Conservation (phyloP, 2,113 vertebrate genomes). For the Jaculus jaculus region DNA sequence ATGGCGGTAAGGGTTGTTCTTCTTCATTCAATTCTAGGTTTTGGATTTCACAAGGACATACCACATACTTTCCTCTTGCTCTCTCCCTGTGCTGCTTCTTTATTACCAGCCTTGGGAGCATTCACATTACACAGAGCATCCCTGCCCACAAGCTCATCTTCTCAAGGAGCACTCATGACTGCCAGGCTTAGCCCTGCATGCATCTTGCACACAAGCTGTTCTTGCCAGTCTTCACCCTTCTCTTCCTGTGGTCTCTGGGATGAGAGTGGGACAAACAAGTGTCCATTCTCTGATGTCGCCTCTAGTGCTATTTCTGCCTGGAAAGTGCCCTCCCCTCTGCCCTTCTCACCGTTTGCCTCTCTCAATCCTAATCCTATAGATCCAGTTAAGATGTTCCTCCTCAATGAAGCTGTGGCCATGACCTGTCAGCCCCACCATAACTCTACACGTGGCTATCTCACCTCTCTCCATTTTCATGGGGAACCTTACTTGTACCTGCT, state of each 20-base stretch:
- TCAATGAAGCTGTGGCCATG: not conserved
- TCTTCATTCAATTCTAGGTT: not conserved
- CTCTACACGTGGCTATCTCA: not conserved
- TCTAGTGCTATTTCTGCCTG: not conserved
- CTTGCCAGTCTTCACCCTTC: not conserved
- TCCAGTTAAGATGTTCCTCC: not conserved
- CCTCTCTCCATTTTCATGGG: not conserved
- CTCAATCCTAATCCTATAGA: not conserved
- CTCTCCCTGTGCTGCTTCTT: not conserved
- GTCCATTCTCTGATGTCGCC: too few relatives aligned
- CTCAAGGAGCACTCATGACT: not conserved
- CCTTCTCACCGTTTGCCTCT: not conserved
- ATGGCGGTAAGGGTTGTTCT: not conserved
- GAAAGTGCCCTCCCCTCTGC: not conserved
- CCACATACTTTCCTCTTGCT: not conserved
- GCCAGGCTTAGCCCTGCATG: not conserved
- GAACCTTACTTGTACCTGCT: not conserved
- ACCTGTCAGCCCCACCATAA: not conserved
- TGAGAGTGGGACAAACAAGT: not conserved
- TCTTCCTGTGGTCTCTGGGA: not conserved
- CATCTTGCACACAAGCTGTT: not conserved
- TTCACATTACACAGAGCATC: not conserved
- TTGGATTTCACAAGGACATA: not conserved
- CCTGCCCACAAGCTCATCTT: not conserved
- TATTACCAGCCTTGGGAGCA: not conserved